These are phyloP conservation scores for Nothocercus julius DNA, from an alignment of 2,113 vertebrate species.

Conservation along the genomic window DNA sequence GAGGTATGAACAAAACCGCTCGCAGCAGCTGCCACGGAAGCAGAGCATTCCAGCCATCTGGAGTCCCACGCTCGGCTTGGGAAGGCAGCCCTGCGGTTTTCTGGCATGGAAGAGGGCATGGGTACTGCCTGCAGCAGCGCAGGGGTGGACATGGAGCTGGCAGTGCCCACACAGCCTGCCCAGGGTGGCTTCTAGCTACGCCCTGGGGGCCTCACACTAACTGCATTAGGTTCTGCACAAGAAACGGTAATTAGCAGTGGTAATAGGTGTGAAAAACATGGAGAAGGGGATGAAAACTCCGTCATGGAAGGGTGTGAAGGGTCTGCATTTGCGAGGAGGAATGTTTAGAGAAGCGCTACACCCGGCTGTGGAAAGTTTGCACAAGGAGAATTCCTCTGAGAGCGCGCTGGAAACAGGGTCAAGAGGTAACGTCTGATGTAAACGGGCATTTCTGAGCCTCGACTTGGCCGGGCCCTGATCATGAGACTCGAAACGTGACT, in stretches of 20 bases:
- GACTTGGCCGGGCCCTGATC: not conserved
- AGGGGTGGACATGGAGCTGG: not conserved
- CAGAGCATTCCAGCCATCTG: not conserved
- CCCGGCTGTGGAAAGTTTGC: constrained; percentile 15
- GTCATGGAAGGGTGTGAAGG: not conserved
- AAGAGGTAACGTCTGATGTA: constrained; percentile 20
- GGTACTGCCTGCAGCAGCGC: fast-evolving
- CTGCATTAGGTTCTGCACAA: not conserved
- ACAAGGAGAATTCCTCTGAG: constrained; percentile 45
- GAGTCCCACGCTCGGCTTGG: not conserved
- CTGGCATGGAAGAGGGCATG: not conserved
- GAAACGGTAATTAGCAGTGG: not conserved
- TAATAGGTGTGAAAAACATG: not conserved
- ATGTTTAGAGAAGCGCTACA: not conserved
- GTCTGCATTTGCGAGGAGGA: not conserved
- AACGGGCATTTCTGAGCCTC: constrained; percentile 28
- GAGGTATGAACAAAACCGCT: not conserved
- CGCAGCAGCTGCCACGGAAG: not conserved
- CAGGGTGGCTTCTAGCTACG: not conserved
- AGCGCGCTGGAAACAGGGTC: not conserved
- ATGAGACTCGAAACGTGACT: fast-evolving
- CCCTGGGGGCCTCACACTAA: not conserved
- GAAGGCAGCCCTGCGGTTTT: not conserved
- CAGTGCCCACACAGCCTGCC: not conserved
- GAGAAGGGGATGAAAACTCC: not conserved